These are phyloP conservation scores for Probosciger aterrimus DNA, from an alignment of 2,113 vertebrate genomes.

Conservation along the genomic window DNA sequence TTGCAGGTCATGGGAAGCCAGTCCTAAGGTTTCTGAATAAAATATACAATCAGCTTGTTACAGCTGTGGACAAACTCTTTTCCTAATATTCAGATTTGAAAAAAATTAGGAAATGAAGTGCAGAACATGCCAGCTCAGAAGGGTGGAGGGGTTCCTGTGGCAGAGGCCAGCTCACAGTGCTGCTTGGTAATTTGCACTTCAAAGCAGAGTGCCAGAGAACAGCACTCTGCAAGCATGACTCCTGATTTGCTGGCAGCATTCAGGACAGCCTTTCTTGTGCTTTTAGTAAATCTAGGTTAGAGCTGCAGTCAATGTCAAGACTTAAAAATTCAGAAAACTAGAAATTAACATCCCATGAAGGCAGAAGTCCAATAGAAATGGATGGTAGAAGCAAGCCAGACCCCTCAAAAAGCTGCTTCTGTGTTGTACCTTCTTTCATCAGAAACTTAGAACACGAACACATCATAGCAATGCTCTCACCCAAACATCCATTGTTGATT, in stretches of 20 bases:
- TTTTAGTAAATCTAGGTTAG: not conserved
- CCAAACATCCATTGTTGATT: not conserved
- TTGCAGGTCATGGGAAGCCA: not conserved
- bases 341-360: not conserved
- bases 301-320: not conserved
- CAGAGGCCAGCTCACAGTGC: not conserved
- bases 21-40: not conserved
- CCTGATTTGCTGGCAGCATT: not conserved
- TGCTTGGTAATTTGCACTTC: not conserved
- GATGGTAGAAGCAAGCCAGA: not conserved
- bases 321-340: not conserved
- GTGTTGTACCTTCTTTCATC: not conserved
- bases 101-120: not conserved
- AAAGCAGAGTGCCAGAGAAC: rapidly evolving
- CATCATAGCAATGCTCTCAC: not conserved
- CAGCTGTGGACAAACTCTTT: not conserved
- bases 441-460: not conserved
- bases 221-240: rapidly evolving
- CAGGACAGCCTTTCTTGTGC: not conserved
- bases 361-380: not conserved
- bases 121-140: not conserved
- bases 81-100: not conserved
- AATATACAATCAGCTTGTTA: rapidly evolving
- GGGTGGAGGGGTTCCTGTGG: not conserved
- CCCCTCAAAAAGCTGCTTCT: not conserved